Percentiles rank a stretch among this genome's conserved stretches.
Conservation (phyloP, 92 coral and sea anemone species). For the Parazoanthus darwini region DNA sequence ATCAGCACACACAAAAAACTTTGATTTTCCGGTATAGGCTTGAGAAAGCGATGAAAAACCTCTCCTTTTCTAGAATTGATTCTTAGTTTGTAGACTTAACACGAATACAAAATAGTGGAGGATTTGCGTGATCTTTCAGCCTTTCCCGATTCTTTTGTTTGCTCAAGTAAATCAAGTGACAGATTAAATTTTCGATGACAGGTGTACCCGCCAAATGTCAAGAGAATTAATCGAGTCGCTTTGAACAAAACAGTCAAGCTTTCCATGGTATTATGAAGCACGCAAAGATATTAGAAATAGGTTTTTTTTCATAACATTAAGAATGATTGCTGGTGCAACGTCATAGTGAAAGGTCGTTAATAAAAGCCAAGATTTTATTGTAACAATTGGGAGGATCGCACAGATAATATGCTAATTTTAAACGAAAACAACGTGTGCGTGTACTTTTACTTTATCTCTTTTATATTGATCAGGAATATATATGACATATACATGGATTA, state of each 20-base stretch:
- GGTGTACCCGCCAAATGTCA: conserved; percentile 11
- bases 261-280: background rate
- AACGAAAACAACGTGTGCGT: background rate
- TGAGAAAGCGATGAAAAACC: no score
- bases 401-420: background rate
- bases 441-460: background rate
- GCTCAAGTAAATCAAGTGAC: conserved; percentile 28
- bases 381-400: background rate
- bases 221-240: background rate
- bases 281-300: background rate
- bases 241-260: background rate
- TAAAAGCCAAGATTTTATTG: background rate
- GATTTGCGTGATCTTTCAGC: conserved; percentile 4
- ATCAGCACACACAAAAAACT: no score
- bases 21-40: background rate
- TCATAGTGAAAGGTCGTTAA: background rate
- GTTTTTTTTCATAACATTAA: no score
- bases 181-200: conserved; percentile 20
- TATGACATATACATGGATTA: no score
- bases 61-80: no score
- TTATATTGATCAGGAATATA: background rate
- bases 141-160: conserved; percentile 4
- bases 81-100: background rate
- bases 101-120: background rate
- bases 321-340: background rate